Percentiles rank a stretch among this genome's conserved stretches.
phyloP scores from a whole-genome alignment of 1,140 invertebrate genomes.

The Drosophila ambigua region DNA sequence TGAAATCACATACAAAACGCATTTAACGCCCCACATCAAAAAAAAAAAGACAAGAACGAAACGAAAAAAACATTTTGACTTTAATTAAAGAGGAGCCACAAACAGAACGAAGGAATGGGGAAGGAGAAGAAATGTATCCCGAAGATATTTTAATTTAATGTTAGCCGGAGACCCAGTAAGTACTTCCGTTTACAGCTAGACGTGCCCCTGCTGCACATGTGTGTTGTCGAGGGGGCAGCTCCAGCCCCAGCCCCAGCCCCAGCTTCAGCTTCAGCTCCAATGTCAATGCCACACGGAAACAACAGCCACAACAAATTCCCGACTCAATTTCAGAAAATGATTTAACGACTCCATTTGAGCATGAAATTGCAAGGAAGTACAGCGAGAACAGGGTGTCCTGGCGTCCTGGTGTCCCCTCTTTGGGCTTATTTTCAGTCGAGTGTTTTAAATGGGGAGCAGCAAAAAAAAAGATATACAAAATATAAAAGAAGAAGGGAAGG shows the following conservation, averaged over 20 bases:
- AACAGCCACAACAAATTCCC: constrained; percentile 60
- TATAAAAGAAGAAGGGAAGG: constrained; percentile 3
- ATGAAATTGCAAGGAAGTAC: constrained; percentile 67
- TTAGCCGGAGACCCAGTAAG: constrained; percentile 52
- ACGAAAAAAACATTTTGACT: constrained; percentile 65
- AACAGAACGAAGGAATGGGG: constrained; percentile 18
- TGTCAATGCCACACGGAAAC: constrained; percentile 66
- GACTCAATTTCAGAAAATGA: constrained; percentile 82
- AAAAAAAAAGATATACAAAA: constrained; percentile 24
- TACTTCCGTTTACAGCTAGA: constrained; percentile 77
- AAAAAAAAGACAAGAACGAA: constrained; percentile 14
- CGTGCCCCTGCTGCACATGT: constrained; percentile 46
- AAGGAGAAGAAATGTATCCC: constrained; percentile 38
- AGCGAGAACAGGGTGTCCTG: constrained; percentile 1
- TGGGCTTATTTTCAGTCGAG: constrained; percentile 63
- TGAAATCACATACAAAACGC: constrained; percentile 81
- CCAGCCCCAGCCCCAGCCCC: constrained; percentile 32
- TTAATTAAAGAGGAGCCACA: constrained; percentile 68
- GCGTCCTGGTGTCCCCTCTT: constrained; percentile 10
- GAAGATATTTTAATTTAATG: constrained; percentile 80
- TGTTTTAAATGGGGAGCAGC: constrained; percentile 55
- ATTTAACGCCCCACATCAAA: constrained; percentile 61
- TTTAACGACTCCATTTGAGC: constrained; percentile 80
- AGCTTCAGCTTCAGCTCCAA: constrained; percentile 45
- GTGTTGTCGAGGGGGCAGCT: constrained; percentile 16